These are phyloP conservation scores for Tauraco hartlaubi DNA, from an alignment of 2,797 vertebrate species.

Conservation along the genomic window DNA sequence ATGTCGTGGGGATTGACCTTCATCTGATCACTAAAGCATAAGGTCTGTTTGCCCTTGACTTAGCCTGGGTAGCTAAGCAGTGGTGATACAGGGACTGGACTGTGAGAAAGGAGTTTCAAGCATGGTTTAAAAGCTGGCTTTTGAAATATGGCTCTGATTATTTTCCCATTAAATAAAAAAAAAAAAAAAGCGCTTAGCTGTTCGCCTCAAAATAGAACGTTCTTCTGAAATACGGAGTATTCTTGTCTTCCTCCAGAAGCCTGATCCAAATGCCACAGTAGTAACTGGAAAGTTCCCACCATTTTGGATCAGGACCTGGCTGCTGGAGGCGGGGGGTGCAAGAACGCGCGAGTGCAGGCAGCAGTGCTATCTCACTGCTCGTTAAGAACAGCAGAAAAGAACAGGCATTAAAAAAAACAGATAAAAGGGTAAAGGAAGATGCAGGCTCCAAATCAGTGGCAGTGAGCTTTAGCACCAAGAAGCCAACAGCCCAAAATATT, in stretches of 20 bases:
- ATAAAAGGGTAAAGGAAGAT: background rate
- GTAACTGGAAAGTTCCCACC: slow-evolving; percentile 15
- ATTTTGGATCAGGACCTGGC: background rate
- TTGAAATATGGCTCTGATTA: slow-evolving; percentile 10
- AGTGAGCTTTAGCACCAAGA: background rate
- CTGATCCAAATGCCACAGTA: slow-evolving; percentile 6
- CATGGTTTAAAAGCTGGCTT: background rate
- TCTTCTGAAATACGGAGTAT: background rate
- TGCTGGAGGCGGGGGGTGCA: slow-evolving; percentile 52
- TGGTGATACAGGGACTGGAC: background rate
- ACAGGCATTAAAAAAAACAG: background rate
- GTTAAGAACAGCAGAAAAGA: background rate
- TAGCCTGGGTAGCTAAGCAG: background rate
- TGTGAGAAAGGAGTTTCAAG: background rate
- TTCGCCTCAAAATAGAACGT: slow-evolving; percentile 18
- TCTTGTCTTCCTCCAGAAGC: slow-evolving; percentile 17
- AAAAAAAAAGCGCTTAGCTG: background rate
- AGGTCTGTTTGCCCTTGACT: slow-evolving; percentile 6
- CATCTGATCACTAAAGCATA: background rate
- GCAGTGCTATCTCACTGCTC: background rate
- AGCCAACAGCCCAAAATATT: background rate
- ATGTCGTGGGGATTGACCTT: background rate
- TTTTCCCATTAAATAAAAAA: background rate
- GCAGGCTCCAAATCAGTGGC: background rate
- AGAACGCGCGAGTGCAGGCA: slow-evolving; percentile 15